A percentile compares a stretch with the other conserved stretches of the same genome.
These are phyloP conservation scores for Carcinoscorpius rotundicauda DNA, from an alignment of 1,140 invertebrate genomes.

Conservation along the genomic window DNA sequence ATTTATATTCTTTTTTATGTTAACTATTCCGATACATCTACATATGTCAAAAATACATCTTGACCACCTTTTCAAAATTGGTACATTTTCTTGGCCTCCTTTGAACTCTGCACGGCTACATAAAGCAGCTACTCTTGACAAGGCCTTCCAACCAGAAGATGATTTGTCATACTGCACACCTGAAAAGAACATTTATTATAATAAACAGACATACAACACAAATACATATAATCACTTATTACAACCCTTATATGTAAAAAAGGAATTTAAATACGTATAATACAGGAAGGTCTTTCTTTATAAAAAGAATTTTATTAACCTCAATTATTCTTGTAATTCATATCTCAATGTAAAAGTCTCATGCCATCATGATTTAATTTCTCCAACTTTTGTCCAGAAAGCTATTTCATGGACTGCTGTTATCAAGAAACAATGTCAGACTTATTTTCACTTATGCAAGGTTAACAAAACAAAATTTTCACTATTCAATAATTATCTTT, in stretches of 20 bases:
- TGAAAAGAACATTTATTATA: slow-evolving; percentile 10
- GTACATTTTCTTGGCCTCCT: slow-evolving; percentile 72
- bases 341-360: background rate
- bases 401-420: no score
- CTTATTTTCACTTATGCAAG: no score
- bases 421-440: no score
- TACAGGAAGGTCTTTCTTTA: no score
- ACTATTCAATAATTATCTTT: no score
- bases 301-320: no score
- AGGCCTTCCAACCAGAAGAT: slow-evolving; percentile 79
- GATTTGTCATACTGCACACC: slow-evolving; percentile 78
- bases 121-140: slow-evolving; percentile 81
- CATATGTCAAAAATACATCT: background rate
- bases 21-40: background rate
- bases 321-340: background rate
- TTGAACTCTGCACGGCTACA: slow-evolving; percentile 98
- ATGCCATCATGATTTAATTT: no score
- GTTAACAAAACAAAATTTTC: no score
- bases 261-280: no score
- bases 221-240: no score
- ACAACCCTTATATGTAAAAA: background rate
- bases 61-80: slow-evolving; percentile 68
- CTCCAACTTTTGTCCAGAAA: no score
- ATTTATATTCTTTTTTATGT: background rate
- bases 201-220: no score